phyloP scores from a whole-genome alignment of 2,113 vertebrate species.

The Clupea harengus region DNA sequence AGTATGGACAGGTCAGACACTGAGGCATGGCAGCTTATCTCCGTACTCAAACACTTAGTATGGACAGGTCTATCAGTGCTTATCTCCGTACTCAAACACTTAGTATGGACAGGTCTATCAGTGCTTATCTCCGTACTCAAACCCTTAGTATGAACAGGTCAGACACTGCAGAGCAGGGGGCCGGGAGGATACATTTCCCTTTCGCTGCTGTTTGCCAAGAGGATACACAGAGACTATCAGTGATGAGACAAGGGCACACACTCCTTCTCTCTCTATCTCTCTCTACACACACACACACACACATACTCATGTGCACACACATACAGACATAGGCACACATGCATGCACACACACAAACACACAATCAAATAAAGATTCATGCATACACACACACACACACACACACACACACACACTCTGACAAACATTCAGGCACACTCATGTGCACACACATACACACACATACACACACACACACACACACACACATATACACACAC shows the following conservation, averaged over 20 bases:
- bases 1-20: too few relatives aligned
- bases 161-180: conserved; percentile 38
- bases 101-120: too few relatives aligned
- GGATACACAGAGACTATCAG: conserved; percentile 14
- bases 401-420: too few relatives aligned
- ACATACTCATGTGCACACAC: background rate
- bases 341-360: background rate
- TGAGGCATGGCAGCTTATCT: background rate
- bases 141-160: conserved; percentile 51
- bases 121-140: too few relatives aligned
- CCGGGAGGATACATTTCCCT: conserved; percentile 49
- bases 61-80: too few relatives aligned
- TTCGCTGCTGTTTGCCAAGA: conserved; percentile 46
- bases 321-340: background rate
- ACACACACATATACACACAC: too few relatives aligned
- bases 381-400: too few relatives aligned
- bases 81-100: conserved; percentile 48
- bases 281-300: background rate
- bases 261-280: conserved; percentile 18
- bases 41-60: conserved; percentile 53
- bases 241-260: background rate
- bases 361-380: too few relatives aligned
- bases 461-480: too few relatives aligned
- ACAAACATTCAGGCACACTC: too few relatives aligned
- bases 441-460: too few relatives aligned